Conservation (phyloP, 2,797 vertebrate genomes). For the Nyctalus aviator region DNA sequence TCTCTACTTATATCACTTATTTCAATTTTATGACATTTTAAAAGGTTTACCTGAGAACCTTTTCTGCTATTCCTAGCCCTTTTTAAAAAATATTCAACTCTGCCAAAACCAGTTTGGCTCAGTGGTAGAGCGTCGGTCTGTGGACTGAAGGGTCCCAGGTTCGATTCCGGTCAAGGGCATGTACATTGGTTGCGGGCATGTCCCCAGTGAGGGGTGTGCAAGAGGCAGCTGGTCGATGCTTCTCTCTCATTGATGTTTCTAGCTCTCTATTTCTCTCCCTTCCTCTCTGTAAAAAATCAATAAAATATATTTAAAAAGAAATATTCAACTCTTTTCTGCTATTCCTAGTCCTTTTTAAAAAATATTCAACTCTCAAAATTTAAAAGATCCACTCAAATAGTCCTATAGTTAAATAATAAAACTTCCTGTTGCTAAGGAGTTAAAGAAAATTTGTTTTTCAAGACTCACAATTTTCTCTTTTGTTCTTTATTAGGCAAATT, state of each 20-base stretch:
- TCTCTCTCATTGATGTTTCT: too few species aligned
- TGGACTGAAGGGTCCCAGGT: too few species aligned
- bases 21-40: conserved; percentile 30
- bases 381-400: not conserved
- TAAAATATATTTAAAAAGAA: too few species aligned
- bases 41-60: conserved; percentile 20
- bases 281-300: too few species aligned
- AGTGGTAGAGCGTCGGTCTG: too few species aligned
- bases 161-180: too few species aligned
- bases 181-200: too few species aligned
- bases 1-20: conserved; percentile 1
- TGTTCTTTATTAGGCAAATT: conserved; percentile 47
- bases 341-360: conserved; percentile 8
- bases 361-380: not conserved
- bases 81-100: conserved; percentile 8
- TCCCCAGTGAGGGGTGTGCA: too few species aligned
- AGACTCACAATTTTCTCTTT: conserved; percentile 16
- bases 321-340: conserved; percentile 18
- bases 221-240: too few species aligned
- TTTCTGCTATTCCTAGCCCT: not conserved
- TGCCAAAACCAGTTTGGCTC: too few species aligned
- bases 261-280: too few species aligned
- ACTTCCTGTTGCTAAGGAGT: conserved; percentile 21
- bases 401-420: conserved; percentile 32
- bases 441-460: conserved; percentile 35